phyloP scores from a whole-genome alignment of 64 coral and sea anemone species.

The Orbicella faveolata region DNA sequence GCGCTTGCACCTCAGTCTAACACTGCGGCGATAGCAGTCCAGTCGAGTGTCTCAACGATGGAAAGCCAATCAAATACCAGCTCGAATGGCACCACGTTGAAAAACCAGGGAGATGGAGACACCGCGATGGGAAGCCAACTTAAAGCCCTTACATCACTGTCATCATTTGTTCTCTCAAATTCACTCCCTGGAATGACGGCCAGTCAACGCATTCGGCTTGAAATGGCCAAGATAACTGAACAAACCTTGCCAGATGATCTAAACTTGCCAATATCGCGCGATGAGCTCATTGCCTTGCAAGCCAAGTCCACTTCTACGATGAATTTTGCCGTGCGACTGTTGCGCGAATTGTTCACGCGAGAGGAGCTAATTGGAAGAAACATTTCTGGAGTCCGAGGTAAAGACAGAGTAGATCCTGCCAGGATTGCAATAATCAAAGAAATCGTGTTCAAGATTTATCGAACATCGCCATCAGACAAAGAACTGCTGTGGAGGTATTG shows the following conservation, averaged over 20 bases:
- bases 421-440: slow-evolving; percentile 31
- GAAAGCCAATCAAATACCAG: not conserved
- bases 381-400: slow-evolving; percentile 17
- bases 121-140: not conserved
- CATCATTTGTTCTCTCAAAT: not conserved
- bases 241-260: not conserved
- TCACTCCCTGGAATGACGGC: not conserved
- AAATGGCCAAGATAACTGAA: slow-evolving; percentile 7
- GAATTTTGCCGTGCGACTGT: slow-evolving; percentile 23
- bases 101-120: not conserved
- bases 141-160: not conserved
- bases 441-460: slow-evolving; percentile 38
- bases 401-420: slow-evolving; percentile 31
- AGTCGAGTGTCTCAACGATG: not conserved
- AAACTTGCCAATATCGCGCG: not conserved
- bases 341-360: slow-evolving; percentile 15
- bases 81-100: not conserved
- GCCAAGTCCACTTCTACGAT: not conserved
- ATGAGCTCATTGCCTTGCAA: slow-evolving; percentile 1
- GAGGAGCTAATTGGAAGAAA: slow-evolving; percentile 23
- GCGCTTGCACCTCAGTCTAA: not conserved
- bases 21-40: not conserved
- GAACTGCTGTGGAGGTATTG: slow-evolving; percentile 18
- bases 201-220: not conserved
- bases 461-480: slow-evolving; percentile 5